Percentiles rank a stretch among this genome's conserved stretches.
These are phyloP conservation scores for Acanthiza pusilla DNA, from an alignment of 2,797 vertebrate species.

Conservation along the genomic window DNA sequence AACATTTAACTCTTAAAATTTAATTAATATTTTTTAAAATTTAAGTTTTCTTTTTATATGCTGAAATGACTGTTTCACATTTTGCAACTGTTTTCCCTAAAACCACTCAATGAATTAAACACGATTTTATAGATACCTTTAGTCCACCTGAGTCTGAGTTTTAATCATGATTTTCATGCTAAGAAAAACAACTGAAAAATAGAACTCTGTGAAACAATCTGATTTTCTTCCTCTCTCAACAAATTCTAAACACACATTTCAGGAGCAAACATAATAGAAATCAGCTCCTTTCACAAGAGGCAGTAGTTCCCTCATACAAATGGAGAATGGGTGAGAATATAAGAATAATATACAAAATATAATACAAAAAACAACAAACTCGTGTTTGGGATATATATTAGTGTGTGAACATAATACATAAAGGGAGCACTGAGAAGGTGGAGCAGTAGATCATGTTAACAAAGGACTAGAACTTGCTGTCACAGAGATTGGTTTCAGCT, in stretches of 20 bases:
- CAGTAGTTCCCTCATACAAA: background rate
- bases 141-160: background rate
- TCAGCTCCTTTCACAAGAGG: background rate
- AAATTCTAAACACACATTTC: background rate
- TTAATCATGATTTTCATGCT: background rate
- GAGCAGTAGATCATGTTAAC: background rate
- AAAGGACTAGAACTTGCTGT: background rate
- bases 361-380: background rate
- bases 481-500: background rate
- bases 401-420: background rate
- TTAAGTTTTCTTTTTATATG: background rate
- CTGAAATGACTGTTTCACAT: background rate
- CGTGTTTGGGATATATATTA: background rate
- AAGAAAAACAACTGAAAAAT: background rate
- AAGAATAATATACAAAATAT: background rate
- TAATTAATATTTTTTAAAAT: background rate
- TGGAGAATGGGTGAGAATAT: background rate
- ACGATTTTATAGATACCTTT: background rate
- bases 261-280: background rate
- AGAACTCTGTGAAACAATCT: background rate
- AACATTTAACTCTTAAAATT: background rate
- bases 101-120: background rate
- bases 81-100: background rate
- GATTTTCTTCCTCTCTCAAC: background rate
- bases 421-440: background rate